A percentile compares a stretch with the other conserved stretches of the same genome.
These are phyloP conservation scores for Tethea ocularis DNA, from an alignment of 2,888 invertebrate genomes.

Conservation along the genomic window DNA sequence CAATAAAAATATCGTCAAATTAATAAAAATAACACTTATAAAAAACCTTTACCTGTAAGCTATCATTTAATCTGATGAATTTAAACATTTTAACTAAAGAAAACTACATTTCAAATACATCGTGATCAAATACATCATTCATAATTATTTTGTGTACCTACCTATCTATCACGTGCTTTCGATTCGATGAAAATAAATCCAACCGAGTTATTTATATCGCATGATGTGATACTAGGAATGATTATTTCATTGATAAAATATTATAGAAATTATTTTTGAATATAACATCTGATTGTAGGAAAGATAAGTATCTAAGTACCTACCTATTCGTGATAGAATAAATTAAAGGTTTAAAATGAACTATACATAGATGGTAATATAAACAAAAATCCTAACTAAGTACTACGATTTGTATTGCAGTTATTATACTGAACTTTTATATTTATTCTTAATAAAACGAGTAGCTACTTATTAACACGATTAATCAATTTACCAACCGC, in stretches of 20 bases:
- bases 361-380: no score
- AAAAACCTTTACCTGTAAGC: constrained; percentile 37
- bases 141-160: no score
- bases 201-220: background rate
- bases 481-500: background rate
- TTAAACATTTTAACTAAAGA: background rate
- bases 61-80: constrained; percentile 11
- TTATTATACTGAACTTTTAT: background rate
- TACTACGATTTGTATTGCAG: no score
- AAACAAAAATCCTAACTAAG: no score
- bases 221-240: background rate
- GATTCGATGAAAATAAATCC: background rate
- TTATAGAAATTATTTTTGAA: background rate
- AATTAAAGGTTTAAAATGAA: no score
- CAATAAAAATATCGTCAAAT: constrained; percentile 56
- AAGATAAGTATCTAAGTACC: no score
- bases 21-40: constrained; percentile 41
- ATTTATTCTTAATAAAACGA: background rate
- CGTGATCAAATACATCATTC: background rate
- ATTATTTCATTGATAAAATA: constrained; percentile 2
- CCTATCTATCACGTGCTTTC: background rate
- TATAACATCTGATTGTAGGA: background rate
- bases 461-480: background rate
- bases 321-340: no score
- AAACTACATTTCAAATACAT: background rate